A percentile compares a stretch with the other conserved stretches of the same genome.
Conservation (phyloP, 1,140 invertebrate species). For the Euschistus heros region DNA sequence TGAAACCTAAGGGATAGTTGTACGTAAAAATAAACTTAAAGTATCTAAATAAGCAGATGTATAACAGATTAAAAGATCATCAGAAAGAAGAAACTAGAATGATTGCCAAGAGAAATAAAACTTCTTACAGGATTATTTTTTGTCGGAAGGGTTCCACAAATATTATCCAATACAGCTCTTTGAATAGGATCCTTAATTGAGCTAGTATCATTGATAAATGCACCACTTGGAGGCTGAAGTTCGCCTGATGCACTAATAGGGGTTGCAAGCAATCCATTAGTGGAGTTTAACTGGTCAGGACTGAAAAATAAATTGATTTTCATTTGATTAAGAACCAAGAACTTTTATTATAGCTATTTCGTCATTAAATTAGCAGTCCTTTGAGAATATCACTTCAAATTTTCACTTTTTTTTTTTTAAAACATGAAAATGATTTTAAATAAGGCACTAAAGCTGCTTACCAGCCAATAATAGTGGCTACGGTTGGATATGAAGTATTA, state of each 20-base stretch:
- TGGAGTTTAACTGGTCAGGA: constrained; percentile 21
- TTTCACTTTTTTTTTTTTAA: neutral
- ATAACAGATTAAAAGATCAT: too few species aligned
- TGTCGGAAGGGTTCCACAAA: constrained; percentile 41
- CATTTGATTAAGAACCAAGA: neutral
- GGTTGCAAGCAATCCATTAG: constrained; percentile 19
- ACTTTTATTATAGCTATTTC: neutral
- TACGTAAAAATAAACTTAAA: too few species aligned
- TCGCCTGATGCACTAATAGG: constrained; percentile 11
- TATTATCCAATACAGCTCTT: constrained; percentile 43
- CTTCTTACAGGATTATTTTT: constrained; percentile 37
- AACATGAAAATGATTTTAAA: neutral
- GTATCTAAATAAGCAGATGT: too few species aligned
- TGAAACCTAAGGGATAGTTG: too few species aligned
- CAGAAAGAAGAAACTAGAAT: too few species aligned
- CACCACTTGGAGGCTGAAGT: neutral
- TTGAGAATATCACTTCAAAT: neutral
- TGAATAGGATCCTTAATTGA: constrained; percentile 38
- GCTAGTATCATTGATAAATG: constrained; percentile 13
- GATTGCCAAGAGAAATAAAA: neutral
- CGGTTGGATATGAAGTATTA: constrained; percentile 21
- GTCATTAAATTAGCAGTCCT: neutral
- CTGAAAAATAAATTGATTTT: constrained; percentile 19
- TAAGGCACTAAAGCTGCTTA: constrained; percentile 1
- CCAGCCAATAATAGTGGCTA: constrained; percentile 28